Evolutionary conservation across 2,797 vertebrate genomes (phyloP), one percentile per base, ranked within the genome.

Genomic region (Thalassophryne amazonica): DNA sequence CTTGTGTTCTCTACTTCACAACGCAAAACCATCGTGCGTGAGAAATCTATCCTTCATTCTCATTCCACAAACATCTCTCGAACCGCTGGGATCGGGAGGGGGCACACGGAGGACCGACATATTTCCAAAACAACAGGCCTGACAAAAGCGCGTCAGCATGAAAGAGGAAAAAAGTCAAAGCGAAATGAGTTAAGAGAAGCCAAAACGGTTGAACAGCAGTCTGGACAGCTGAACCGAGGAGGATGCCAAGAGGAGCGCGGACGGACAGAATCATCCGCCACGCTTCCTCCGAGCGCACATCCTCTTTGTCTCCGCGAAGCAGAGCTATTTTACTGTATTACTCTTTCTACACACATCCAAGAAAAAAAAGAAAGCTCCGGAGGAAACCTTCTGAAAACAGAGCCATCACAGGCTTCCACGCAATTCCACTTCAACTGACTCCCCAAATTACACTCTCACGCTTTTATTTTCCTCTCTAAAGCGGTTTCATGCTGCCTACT

Each of bases 11-110:
- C 80, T 85, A 84, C 78, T 80, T 85, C 71, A 81, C 81, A 85
- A 85, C 81, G 78, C 87, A 87, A 86, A 85, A 82, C 80, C 86
- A 84, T 71, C 46, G 50, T 46, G 52, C 81, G 76, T 76, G 73
- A 86, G 80, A 84, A 85, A 85, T 74, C 81, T 70, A 87, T 86
- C 86, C 80, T 81, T 88, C 87, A 88, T 84, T 80, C 86, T 74
- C 69, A 69, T 43, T 42, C 60, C 68, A 13, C 40, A 34, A 73
- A 50, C 58, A n/a, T n/a, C n/a, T n/a, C 59, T 75, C 60, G 1
- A 60, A 60, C 64, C 48, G 61, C 56, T 3, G 41, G 41, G 15
- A 28, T 16, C 21, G 8, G 7, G 1, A 9, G 7, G 17, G 12
- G 11, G 20, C 42, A 76, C 54, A 66, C 55, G 66, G 80, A 84